These are phyloP conservation scores for Drosophila suboccidentalis DNA, from an alignment of 2,888 invertebrate genomes.

Conservation along the genomic window DNA sequence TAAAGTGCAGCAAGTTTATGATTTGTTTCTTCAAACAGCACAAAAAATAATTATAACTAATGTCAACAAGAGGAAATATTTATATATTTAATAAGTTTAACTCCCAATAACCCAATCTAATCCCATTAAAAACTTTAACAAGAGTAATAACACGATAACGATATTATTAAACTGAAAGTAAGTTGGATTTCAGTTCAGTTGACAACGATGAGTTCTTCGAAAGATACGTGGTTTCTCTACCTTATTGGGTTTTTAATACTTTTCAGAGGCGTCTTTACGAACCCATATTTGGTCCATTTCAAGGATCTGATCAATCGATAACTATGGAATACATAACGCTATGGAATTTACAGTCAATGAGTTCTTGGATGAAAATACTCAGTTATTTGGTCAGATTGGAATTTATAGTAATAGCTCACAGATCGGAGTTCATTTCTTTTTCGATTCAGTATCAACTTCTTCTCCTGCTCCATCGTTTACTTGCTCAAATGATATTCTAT, in stretches of 20 bases:
- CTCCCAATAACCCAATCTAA: not conserved
- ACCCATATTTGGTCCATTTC: not conserved
- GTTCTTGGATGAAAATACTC: not conserved
- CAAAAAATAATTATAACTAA: not conserved
- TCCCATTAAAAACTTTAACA: not conserved
- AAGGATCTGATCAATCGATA: not conserved
- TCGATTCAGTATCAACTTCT: not conserved
- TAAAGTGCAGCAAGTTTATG: not conserved
- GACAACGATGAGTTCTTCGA: not conserved
- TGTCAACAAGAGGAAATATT: not conserved
- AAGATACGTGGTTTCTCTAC: not conserved
- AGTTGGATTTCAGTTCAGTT: conserved; percentile 2
- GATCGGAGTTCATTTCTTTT: not conserved
- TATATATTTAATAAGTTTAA: not conserved
- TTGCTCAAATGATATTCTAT: not conserved
- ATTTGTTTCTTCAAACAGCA: not conserved
- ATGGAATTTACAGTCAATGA: not conserved
- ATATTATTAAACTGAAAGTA: not conserved
- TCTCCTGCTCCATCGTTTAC: not conserved
- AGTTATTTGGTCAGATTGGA: conserved; percentile 12
- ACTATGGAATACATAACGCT: conserved; percentile 13
- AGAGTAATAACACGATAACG: not conserved
- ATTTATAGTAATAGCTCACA: conserved; percentile 11
- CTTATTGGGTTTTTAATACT: not conserved
- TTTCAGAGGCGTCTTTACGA: not conserved